Evolutionary conservation across 2,797 vertebrate species (phyloP).

Genomic region (Fringilla coelebs): DNA sequence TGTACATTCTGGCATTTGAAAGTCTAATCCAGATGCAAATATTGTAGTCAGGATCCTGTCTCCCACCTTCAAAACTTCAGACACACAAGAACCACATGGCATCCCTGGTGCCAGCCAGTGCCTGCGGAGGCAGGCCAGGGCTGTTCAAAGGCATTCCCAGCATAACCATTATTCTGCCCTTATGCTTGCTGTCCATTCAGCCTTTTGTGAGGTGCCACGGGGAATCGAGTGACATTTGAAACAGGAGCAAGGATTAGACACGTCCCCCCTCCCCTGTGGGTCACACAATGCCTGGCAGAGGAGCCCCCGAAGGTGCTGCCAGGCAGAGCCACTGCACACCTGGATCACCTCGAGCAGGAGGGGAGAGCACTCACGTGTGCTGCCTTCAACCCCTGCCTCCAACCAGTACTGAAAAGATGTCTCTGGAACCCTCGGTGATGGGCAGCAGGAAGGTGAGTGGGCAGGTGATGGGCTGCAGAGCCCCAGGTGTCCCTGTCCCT

Average conservation of each 20-base stretch:
- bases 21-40: not conserved
- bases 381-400: not conserved
- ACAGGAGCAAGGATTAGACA: not conserved
- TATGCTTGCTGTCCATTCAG: not conserved
- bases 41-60: not conserved
- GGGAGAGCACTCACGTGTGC: not conserved
- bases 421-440: not conserved
- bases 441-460: not conserved
- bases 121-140: not conserved
- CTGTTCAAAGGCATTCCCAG: constrained; percentile 19
- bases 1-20: not conserved
- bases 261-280: accelerated
- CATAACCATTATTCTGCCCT: not conserved
- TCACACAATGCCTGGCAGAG: not conserved
- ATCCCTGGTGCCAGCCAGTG: accelerated
- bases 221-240: not conserved
- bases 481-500: accelerated
- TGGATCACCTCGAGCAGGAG: accelerated
- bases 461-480: not conserved
- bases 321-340: not conserved
- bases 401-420: not conserved
- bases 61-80: not conserved
- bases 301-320: not conserved
- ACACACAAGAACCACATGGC: not conserved
- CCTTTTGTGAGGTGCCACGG: not conserved